phyloP scores from a whole-genome alignment of 1,140 invertebrate species.

The Phthorimaea operculella region DNA sequence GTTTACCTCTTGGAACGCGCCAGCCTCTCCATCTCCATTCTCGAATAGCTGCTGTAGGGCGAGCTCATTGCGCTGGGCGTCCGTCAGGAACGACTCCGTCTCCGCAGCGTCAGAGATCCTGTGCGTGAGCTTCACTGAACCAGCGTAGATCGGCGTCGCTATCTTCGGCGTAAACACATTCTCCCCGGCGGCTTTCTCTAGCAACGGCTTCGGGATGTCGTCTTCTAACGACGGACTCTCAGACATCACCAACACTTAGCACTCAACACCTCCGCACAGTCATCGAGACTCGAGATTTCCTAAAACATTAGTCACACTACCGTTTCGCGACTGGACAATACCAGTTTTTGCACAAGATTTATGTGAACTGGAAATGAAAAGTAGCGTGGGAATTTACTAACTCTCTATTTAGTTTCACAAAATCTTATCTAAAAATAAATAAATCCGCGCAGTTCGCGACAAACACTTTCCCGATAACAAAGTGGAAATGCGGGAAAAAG shows the following conservation, averaged over 20 bases:
- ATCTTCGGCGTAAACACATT: slow-evolving; percentile 60
- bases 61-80: slow-evolving; percentile 55
- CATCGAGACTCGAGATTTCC: slow-evolving; percentile 15
- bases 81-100: slow-evolving; percentile 50
- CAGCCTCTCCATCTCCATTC: slow-evolving; percentile 39
- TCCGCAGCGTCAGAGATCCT: slow-evolving; percentile 44
- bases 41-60: slow-evolving; percentile 53
- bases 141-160: slow-evolving; percentile 51
- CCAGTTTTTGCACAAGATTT: background rate
- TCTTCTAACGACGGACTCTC: slow-evolving; percentile 67
- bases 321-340: background rate
- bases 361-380: too few relatives aligned
- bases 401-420: too few relatives aligned
- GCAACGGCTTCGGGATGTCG: slow-evolving; percentile 51
- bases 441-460: too few relatives aligned
- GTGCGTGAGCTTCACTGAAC: slow-evolving; percentile 51
- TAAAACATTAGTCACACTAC: slow-evolving; percentile 25
- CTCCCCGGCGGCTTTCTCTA: slow-evolving; percentile 49
- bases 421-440: too few relatives aligned
- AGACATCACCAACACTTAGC: slow-evolving; percentile 49
- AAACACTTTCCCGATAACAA: too few relatives aligned
- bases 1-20: too few relatives aligned
- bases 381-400: too few relatives aligned
- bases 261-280: slow-evolving; percentile 10
- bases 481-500: too few relatives aligned